Percentiles rank a stretch among this genome's conserved stretches.
Evolutionary conservation across 1,140 invertebrate genomes (phyloP).

Genomic region (Drosophila virilis): DNA sequence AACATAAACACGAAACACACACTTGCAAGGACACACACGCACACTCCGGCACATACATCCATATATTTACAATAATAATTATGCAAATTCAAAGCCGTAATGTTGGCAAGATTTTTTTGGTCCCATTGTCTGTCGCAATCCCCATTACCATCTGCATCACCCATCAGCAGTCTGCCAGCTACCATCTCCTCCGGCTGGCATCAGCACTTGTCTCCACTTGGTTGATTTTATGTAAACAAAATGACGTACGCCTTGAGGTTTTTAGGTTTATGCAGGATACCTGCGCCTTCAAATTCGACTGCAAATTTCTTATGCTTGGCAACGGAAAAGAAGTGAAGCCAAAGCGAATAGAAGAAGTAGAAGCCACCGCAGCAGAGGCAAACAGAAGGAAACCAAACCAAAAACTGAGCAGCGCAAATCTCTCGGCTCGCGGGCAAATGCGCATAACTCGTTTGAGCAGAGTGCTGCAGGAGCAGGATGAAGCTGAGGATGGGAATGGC

Average conservation of each 20-base stretch:
- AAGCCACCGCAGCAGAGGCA: slow-evolving; percentile 45
- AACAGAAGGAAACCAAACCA: slow-evolving; percentile 7
- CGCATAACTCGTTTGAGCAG: slow-evolving; percentile 69
- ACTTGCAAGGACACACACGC: slow-evolving; percentile 11
- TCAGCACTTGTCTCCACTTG: slow-evolving; percentile 50
- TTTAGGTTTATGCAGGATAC: slow-evolving; percentile 40
- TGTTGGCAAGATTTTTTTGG: slow-evolving; percentile 68
- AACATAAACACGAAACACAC: slow-evolving; percentile 4
- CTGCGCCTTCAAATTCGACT: slow-evolving; percentile 34
- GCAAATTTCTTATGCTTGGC: slow-evolving; percentile 22
- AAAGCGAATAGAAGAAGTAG: slow-evolving; percentile 27
- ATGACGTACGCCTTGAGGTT: slow-evolving; percentile 75
- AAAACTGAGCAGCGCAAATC: slow-evolving; percentile 65
- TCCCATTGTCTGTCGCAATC: slow-evolving; percentile 12
- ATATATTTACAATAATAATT: slow-evolving; percentile 67
- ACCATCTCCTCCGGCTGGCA: slow-evolving; percentile 5
- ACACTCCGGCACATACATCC: slow-evolving; percentile 11
- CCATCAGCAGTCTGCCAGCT: not conserved
- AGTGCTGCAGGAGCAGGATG: slow-evolving; percentile 1
- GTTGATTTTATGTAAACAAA: slow-evolving; percentile 77
- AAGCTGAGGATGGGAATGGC: not conserved
- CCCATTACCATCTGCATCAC: slow-evolving; percentile 24
- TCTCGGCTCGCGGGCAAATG: slow-evolving; percentile 65
- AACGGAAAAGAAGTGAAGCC: slow-evolving; percentile 40
- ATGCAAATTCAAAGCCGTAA: slow-evolving; percentile 78